These are phyloP conservation scores for Telmatochromis sp. DNA, from an alignment of 2,113 vertebrate genomes.

Conservation along the genomic window DNA sequence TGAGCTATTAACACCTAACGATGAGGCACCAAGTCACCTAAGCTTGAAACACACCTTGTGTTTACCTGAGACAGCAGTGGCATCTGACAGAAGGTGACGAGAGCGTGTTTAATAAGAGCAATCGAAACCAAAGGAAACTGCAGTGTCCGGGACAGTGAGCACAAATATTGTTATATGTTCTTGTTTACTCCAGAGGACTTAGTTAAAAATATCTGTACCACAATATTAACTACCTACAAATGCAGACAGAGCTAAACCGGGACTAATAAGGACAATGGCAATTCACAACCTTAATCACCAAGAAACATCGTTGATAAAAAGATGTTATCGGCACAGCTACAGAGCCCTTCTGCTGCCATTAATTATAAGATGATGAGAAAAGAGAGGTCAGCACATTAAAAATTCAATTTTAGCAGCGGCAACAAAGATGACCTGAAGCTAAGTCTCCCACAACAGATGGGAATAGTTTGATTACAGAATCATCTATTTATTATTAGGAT, in stretches of 20 bases:
- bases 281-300: not conserved
- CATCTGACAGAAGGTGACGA: not conserved
- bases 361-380: not conserved
- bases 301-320: not conserved
- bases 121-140: not conserved
- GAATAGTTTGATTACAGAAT: conserved; percentile 9
- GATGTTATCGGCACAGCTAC: not conserved
- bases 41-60: not conserved
- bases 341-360: not conserved
- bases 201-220: not conserved
- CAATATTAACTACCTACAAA: not conserved
- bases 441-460: conserved; percentile 1
- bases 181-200: not conserved
- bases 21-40: not conserved
- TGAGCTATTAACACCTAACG: not conserved
- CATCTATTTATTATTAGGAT: not conserved
- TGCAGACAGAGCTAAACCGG: not conserved
- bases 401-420: not conserved
- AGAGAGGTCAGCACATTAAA: not conserved
- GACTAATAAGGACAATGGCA: not conserved
- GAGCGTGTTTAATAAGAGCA: not conserved
- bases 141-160: rapidly evolving
- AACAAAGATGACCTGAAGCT: conserved; percentile 16
- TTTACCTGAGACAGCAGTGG: not conserved
- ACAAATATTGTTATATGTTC: not conserved